These are phyloP conservation scores for Pseudococcus jackbeardsleyi DNA, from an alignment of 2,888 invertebrate genomes.

Conservation along the genomic window DNA sequence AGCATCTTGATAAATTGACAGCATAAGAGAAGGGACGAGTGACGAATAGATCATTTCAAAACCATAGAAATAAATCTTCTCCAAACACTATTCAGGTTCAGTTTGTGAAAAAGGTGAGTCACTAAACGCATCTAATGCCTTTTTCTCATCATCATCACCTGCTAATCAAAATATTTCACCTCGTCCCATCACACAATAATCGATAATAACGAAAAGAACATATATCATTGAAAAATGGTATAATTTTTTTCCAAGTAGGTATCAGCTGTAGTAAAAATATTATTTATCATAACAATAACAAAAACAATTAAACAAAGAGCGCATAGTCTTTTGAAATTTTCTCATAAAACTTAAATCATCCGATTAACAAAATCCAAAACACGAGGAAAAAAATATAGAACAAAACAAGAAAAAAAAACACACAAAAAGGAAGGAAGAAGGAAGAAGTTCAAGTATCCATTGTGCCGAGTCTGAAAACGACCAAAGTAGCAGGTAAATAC, in stretches of 20 bases:
- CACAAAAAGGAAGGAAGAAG: conserved; percentile 3
- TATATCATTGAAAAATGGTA: neutral
- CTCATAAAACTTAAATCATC: neutral
- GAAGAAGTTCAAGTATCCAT: neutral
- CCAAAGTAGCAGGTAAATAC: neutral
- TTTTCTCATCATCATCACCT: too few species aligned
- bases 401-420: neutral
- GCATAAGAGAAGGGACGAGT: too few species aligned
- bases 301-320: conserved; percentile 9
- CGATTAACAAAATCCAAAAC: conserved; percentile 1
- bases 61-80: too few species aligned
- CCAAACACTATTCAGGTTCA: too few species aligned
- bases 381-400: neutral
- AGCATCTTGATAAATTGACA: too few species aligned
- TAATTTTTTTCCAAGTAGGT: conserved; percentile 9
- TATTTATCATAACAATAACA: conserved; percentile 10
- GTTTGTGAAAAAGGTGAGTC: too few species aligned
- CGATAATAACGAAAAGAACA: neutral
- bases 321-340: neutral
- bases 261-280: neutral
- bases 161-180: too few species aligned
- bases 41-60: neutral
- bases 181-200: too few species aligned
- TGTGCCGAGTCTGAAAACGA: neutral
- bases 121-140: too few species aligned